Evolutionary conservation across 2,888 invertebrate genomes (phyloP), one percentile per base, ranked within the genome.

Genomic region (Lissonota sp.): DNA sequence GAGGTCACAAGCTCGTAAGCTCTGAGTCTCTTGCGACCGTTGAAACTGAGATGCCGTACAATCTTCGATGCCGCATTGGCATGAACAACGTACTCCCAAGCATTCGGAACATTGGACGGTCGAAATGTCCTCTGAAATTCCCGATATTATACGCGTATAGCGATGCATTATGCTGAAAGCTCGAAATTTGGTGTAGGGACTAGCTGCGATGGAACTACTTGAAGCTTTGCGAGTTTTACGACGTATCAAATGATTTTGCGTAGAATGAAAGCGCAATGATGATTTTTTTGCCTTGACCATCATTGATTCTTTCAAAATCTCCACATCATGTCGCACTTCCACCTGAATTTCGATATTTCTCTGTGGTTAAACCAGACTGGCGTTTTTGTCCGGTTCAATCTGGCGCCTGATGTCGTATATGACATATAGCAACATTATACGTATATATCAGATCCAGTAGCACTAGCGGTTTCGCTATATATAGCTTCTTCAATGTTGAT

Each of bases 321-420:
- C 26, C 26, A 26, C 26, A 26, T 26, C 26, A 3, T 26, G 3
- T 26, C 26, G 26, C 26, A 26, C 26, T 26, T 3, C 3, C 26
- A 26, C 26, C 26, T 26, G 26, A 26, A 26, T 44, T 10, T n/a
- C 53, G 49, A 64, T 64, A 37, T 66, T 51, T 66, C 66, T 51
- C 49, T 26, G 66, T 51, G 37, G 66, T 37, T 26, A 26, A 26
- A 26, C 12, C 39, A 66, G 39, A 66, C 51, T 51, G 66, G 51
- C 39, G 0, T 64, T 66, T 66, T 72, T 72, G 62, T 72, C 42
- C 42, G 42, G 72, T 63, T 42, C 72, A 72, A 72, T 72, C 72
- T 72, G 72, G 72, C 44, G 72, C 44, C 53, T 53, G 62, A 72
- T 72, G 62, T 72, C 62, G 63, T 72, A 63, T 44, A 63, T 44